phyloP scores from a whole-genome alignment of 2,888 invertebrate species.

The Acleris emargana region DNA sequence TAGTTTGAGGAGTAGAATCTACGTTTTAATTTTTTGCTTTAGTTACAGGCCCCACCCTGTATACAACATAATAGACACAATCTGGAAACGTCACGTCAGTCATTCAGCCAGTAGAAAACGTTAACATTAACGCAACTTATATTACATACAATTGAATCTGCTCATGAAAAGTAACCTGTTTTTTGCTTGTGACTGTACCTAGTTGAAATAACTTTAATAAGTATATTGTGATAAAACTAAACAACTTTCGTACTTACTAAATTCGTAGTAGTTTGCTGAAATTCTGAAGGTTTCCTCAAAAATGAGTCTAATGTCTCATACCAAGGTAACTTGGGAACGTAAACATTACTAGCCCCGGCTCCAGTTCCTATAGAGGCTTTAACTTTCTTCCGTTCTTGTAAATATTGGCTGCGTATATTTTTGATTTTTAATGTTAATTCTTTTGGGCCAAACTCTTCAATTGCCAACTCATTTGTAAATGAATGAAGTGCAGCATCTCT shows the following conservation, averaged over 20 bases:
- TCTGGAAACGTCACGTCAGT: conserved; percentile 6
- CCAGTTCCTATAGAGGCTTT: conserved; percentile 14
- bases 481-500: conserved; percentile 21
- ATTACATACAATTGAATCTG: no score
- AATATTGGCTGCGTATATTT: conserved; percentile 20
- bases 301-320: conserved; percentile 10
- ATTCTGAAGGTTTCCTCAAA: conserved; percentile 22
- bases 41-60: conserved; percentile 1
- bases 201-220: no score
- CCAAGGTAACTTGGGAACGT: conserved; percentile 6
- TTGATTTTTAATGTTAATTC: conserved; percentile 18
- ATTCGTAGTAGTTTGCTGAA: conserved; percentile 12
- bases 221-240: no score
- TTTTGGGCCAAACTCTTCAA: conserved; percentile 34
- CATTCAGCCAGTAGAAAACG: conserved; percentile 5
- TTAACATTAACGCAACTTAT: no score
- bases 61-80: conserved; percentile 2
- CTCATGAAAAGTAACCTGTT: no score
- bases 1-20: no score
- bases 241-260: conserved; percentile 2
- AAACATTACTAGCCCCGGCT: background rate
- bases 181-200: no score
- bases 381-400: conserved; percentile 1
- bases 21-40: background rate
- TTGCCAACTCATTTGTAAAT: conserved; percentile 22